phyloP scores from a whole-genome alignment of 2,113 vertebrate species.

The Dissostichus mawsoni region DNA sequence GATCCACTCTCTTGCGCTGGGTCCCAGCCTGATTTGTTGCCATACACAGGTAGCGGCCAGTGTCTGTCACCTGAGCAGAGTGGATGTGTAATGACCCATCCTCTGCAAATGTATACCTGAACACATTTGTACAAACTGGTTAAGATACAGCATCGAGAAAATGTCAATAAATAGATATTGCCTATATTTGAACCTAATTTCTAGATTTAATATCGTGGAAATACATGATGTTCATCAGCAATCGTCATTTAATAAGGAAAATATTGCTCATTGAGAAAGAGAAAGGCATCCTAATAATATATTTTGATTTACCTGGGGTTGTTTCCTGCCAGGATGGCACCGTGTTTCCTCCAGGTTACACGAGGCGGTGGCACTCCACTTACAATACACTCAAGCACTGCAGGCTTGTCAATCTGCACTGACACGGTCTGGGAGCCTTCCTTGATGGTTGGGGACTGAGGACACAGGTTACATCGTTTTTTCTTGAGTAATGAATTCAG shows the following conservation, averaged over 20 bases:
- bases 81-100: conserved; percentile 91
- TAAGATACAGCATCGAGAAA: not conserved
- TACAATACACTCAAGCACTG: conserved; percentile 87
- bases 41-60: conserved; percentile 93
- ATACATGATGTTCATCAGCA: not conserved
- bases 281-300: not conserved
- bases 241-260: not conserved
- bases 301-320: conserved; percentile 72
- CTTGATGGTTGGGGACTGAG: conserved; percentile 90
- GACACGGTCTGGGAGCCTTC: conserved; percentile 80
- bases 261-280: not conserved
- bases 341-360: conserved; percentile 96
- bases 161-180: not conserved
- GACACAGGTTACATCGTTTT: conserved; percentile 8
- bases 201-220: not conserved
- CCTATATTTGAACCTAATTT: not conserved
- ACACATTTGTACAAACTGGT: conserved; percentile 11
- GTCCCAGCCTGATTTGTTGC: conserved; percentile 92
- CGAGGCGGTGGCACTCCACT: conserved; percentile 90
- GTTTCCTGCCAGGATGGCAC: conserved; percentile 86
- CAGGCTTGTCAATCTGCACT: conserved; percentile 83
- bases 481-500: not conserved
- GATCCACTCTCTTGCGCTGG: conserved; percentile 87
- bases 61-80: conserved; percentile 88
- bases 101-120: conserved; percentile 86